These are phyloP conservation scores for Scaptodrosophila latifasciaeformis DNA, from an alignment of 2,888 invertebrate species.

Conservation along the genomic window DNA sequence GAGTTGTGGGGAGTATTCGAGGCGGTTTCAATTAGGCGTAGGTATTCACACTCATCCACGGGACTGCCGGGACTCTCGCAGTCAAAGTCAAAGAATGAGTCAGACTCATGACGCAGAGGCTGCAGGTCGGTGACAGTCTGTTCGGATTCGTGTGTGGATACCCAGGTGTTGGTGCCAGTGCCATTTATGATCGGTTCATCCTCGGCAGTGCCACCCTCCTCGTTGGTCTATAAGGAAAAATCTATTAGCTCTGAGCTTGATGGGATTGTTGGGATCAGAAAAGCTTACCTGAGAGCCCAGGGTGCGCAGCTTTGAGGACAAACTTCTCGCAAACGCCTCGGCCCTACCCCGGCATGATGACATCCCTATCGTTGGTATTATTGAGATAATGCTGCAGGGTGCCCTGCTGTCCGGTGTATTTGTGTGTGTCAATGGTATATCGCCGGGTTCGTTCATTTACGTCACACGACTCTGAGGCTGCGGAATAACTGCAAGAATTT, in stretches of 20 bases:
- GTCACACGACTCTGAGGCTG: slow-evolving; percentile 51
- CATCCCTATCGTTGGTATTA: slow-evolving; percentile 80
- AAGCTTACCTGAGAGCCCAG: slow-evolving; percentile 78
- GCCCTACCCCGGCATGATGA: slow-evolving; percentile 88
- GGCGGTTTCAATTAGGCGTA: slow-evolving; percentile 76
- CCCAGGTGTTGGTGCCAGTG: slow-evolving; percentile 70
- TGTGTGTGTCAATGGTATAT: slow-evolving; percentile 71
- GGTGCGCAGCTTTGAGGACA: slow-evolving; percentile 84
- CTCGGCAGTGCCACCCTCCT: slow-evolving; percentile 63
- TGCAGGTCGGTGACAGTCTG: slow-evolving; percentile 76
- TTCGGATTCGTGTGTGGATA: slow-evolving; percentile 67
- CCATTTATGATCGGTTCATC: slow-evolving; percentile 73
- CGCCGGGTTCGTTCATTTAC: slow-evolving; percentile 75
- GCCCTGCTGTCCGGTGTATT: slow-evolving; percentile 75
- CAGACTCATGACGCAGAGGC: slow-evolving; percentile 76
- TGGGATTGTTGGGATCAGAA: not conserved
- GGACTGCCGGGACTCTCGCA: slow-evolving; percentile 84
- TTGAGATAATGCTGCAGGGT: slow-evolving; percentile 82
- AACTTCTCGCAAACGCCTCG: slow-evolving; percentile 86
- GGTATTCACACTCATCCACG: slow-evolving; percentile 79
- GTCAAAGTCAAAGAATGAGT: slow-evolving; percentile 81
- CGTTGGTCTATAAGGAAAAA: slow-evolving; percentile 57
- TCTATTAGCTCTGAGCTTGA: not conserved
- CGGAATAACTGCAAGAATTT: slow-evolving; percentile 38
- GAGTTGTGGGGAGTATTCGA: slow-evolving; percentile 76